Conservation (phyloP, 2,113 vertebrate species). For the Leiothrix lutea region DNA sequence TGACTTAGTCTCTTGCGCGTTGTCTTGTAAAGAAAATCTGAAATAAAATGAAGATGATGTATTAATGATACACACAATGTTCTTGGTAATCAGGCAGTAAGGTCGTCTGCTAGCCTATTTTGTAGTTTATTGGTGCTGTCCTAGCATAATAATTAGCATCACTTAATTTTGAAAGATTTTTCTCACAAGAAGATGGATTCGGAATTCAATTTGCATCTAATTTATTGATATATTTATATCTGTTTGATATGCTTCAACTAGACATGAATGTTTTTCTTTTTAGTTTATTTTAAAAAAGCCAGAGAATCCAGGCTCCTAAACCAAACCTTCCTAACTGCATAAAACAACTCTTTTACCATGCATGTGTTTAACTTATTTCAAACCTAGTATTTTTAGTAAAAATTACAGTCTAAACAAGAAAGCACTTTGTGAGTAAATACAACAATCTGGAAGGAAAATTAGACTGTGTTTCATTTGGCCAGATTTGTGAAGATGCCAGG, state of each 20-base stretch:
- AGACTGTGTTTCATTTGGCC: neutral
- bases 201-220: neutral
- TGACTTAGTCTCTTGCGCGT: neutral
- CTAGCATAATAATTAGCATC: neutral
- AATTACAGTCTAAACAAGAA: neutral
- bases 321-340: neutral
- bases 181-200: neutral
- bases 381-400: conserved; percentile 24
- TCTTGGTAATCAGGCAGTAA: neutral
- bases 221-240: neutral
- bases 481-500: neutral
- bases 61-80: neutral
- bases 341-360: neutral
- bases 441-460: neutral
- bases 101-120: neutral
- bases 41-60: neutral
- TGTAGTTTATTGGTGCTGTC: neutral
- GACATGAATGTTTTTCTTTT: neutral
- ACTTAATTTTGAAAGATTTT: neutral
- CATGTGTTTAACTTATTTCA: neutral
- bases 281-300: neutral
- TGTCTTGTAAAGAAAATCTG: neutral
- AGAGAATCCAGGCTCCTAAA: neutral
- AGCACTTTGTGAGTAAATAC: neutral
- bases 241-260: neutral